Base-by-base conservation (phyloP, 2,113 vertebrate genomes). In the Actenoides hombroni region DNA sequence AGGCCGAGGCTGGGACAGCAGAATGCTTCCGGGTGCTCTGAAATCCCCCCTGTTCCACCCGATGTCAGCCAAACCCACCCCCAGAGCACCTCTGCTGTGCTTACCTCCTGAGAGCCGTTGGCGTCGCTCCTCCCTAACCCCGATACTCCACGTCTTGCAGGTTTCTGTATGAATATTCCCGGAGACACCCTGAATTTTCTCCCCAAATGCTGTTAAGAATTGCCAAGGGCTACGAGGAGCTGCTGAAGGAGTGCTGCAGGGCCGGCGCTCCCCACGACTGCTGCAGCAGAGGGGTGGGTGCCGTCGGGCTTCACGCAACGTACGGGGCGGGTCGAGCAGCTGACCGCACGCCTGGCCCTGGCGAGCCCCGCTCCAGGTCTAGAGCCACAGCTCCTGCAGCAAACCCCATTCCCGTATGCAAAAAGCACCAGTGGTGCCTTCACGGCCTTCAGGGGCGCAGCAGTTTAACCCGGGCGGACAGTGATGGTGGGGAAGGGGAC, bases 101-200 rank as follows among this genome's bases (percentile, higher is more conserved):
- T 46, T 16, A 4, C 35, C n/a, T 37, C 40, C 25, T 1, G 4
- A 23, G 33, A 49, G 19, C 16, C 5, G 54, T 2, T 26, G 5
- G 13, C 44, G 20, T 10, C 28, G 10, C 29, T 61, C 17, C 5
- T 8, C 20, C 37, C 94, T 77, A 60, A 88, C 33, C 64, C 70
- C 15, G 31, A 7, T 67, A 13, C 53, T 76, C 49, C 56, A 3
- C 25, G 1, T 19, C 2, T 53, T 64, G 73, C 86, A 97, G 96
- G 70, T 98, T 98, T 77, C 84, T 98, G 13, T 96, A 97, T 2
- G 97, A 98, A 81, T 98, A 97, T n/a, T 94, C 96, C 95, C 95
- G 97, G 93, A 97, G 97, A 86, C 95, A 97, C 61, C 81, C 93
- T 1, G 95, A 97, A 39, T 89, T 97, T 71, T 94, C 95, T 9